A percentile compares a stretch with the other conserved stretches of the same genome.
phyloP scores from a whole-genome alignment of 1,140 invertebrate genomes.

The Lepidurus apus region DNA sequence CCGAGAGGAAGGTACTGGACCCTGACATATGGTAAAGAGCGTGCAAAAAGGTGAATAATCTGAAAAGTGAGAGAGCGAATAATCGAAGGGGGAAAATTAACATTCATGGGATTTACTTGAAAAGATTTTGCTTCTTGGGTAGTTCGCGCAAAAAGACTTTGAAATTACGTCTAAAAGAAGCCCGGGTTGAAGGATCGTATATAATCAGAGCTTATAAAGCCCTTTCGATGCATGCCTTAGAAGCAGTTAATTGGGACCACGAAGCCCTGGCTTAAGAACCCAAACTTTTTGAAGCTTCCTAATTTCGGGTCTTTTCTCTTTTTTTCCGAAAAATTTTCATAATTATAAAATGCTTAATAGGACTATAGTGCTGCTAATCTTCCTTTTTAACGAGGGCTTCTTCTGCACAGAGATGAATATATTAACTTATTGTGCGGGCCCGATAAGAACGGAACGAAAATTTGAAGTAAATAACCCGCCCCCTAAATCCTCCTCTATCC shows the following conservation, averaged over 20 bases:
- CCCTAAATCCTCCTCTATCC: too few species aligned
- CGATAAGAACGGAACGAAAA: not conserved
- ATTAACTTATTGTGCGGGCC: not conserved
- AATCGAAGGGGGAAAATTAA: too few species aligned
- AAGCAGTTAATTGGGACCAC: conserved; percentile 3
- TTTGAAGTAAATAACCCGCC: not conserved
- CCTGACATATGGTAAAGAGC: too few species aligned
- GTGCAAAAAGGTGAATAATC: too few species aligned
- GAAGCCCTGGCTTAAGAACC: not conserved
- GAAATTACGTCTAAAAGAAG: too few species aligned
- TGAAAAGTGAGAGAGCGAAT: too few species aligned
- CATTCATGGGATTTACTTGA: too few species aligned
- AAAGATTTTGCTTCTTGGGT: too few species aligned
- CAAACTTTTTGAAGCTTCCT: not conserved
- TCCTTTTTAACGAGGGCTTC: not conserved
- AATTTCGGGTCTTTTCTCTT: not conserved
- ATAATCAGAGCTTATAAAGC: conserved; percentile 4
- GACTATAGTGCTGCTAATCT: not conserved
- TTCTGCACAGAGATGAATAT: not conserved
- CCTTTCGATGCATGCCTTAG: not conserved
- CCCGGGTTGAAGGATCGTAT: too few species aligned
- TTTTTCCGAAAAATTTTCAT: not conserved
- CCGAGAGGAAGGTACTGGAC: too few species aligned
- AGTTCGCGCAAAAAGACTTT: too few species aligned
- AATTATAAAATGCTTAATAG: not conserved